phyloP scores from a whole-genome alignment of 37 sponge, comb jelly and placozoan species.

The Diacarnus erythraeanus region DNA sequence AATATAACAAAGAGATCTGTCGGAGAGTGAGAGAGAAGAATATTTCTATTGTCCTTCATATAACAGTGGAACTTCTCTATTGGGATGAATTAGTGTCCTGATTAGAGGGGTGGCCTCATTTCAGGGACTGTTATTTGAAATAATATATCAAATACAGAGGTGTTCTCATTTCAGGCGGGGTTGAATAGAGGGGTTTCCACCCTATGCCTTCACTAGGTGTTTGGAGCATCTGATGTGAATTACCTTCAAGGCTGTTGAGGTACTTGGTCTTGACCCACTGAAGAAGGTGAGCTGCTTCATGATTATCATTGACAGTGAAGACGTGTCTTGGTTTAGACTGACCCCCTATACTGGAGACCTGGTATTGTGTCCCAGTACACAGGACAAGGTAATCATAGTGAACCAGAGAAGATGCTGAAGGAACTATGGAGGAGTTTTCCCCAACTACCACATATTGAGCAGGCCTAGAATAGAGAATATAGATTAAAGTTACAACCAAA shows the following conservation, averaged over 20 bases:
- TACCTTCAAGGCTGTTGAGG: background rate
- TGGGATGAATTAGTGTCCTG: too few relatives aligned
- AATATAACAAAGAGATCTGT: constrained; percentile 57
- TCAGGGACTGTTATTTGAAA: too few relatives aligned
- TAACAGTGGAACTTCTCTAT: too few relatives aligned
- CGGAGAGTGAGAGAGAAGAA: background rate
- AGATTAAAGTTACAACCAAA: too few relatives aligned
- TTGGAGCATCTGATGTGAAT: background rate
- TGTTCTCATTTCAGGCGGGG: too few relatives aligned
- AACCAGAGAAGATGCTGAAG: constrained; percentile 16
- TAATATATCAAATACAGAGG: too few relatives aligned
- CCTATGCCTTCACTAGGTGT: too few relatives aligned
- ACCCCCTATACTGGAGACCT: background rate
- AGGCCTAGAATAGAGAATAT: too few relatives aligned
- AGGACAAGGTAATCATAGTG: constrained; percentile 83
- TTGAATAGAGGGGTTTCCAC: too few relatives aligned
- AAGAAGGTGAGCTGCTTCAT: constrained; percentile 9
- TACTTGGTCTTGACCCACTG: constrained; percentile 23
- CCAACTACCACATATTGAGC: constrained; percentile 53
- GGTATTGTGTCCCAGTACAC: constrained; percentile 73
- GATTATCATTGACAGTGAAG: constrained; percentile 6
- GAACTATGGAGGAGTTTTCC: constrained; percentile 7
- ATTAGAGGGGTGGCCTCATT: too few relatives aligned
- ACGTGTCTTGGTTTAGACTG: constrained; percentile 12
- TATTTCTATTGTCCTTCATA: too few relatives aligned